phyloP scores from a whole-genome alignment of 2,888 invertebrate species.

The Lithophane semibrunnea region DNA sequence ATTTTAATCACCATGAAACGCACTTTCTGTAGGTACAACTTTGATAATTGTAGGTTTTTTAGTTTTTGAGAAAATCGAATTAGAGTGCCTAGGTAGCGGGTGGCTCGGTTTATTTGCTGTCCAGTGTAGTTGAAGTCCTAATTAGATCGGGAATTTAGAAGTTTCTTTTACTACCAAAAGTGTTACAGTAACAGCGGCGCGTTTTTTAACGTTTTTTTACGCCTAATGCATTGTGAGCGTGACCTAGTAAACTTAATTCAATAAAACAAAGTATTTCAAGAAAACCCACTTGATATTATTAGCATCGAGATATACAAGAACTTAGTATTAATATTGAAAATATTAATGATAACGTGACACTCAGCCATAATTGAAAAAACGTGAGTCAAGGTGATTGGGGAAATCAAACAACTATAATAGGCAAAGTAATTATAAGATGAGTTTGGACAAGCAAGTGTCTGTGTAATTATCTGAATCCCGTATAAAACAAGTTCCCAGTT shows the following conservation, averaged over 20 bases:
- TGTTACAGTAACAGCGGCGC: constrained; percentile 24
- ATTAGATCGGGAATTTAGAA: constrained; percentile 13
- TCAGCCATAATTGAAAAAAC: constrained; percentile 29
- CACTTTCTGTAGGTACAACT: no score
- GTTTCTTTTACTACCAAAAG: background rate
- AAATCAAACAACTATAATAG: constrained; percentile 1
- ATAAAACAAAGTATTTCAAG: constrained; percentile 12
- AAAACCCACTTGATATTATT: constrained; percentile 18
- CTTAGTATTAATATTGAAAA: constrained; percentile 30
- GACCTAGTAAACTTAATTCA: constrained; percentile 12
- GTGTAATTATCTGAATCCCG: background rate
- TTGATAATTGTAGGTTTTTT: no score
- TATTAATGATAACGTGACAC: constrained; percentile 36
- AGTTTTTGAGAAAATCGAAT: no score
- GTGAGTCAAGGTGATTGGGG: constrained; percentile 18
- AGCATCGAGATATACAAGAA: constrained; percentile 27
- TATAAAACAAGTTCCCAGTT: background rate
- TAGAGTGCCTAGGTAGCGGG: no score
- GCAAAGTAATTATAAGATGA: constrained; percentile 9
- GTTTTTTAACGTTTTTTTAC: background rate
- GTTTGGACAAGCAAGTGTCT: constrained; percentile 16
- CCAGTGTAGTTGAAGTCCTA: constrained; percentile 10
- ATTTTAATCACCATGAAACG: no score
- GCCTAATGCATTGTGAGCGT: constrained; percentile 11
- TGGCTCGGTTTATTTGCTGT: no score